Percentiles rank a stretch among this genome's conserved stretches.
Conservation (phyloP, 1,140 invertebrate species). For the Nautilus pompilius region DNA sequence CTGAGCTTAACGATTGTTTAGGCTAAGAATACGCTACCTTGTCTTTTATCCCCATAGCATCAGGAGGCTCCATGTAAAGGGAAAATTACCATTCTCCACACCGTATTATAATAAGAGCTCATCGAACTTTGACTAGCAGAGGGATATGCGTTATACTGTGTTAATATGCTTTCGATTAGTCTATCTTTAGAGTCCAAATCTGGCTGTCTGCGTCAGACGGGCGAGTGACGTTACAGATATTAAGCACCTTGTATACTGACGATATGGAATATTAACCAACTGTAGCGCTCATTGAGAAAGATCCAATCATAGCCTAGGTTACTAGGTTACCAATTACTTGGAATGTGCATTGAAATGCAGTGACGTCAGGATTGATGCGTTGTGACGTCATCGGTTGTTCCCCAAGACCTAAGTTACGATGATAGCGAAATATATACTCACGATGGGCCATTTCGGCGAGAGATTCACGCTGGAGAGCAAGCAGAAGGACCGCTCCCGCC, state of each 20-base stretch:
- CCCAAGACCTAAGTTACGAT: conserved; percentile 29
- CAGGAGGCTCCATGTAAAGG: too few species aligned
- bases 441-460: conserved; percentile 19
- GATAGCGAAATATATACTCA: conserved; percentile 33
- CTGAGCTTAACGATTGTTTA: too few species aligned
- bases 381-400: conserved; percentile 33
- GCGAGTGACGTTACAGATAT: conserved; percentile 9
- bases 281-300: conserved; percentile 10
- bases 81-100: too few species aligned
- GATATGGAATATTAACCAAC: conserved; percentile 22
- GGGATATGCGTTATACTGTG: conserved; percentile 8
- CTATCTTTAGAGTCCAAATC: conserved; percentile 19
- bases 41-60: too few species aligned
- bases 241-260: conserved; percentile 13
- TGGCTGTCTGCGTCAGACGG: conserved; percentile 21
- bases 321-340: conserved; percentile 22
- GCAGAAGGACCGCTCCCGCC: too few species aligned
- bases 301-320: conserved; percentile 22
- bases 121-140: conserved; percentile 7
- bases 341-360: conserved; percentile 30
- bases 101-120: conserved; percentile 17
- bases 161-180: conserved; percentile 13
- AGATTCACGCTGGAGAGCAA: conserved; percentile 1
- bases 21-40: too few species aligned
- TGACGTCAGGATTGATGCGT: conserved; percentile 27